Evolutionary conservation across 1,140 invertebrate genomes (phyloP).

Genomic region (Apis laboriosa): DNA sequence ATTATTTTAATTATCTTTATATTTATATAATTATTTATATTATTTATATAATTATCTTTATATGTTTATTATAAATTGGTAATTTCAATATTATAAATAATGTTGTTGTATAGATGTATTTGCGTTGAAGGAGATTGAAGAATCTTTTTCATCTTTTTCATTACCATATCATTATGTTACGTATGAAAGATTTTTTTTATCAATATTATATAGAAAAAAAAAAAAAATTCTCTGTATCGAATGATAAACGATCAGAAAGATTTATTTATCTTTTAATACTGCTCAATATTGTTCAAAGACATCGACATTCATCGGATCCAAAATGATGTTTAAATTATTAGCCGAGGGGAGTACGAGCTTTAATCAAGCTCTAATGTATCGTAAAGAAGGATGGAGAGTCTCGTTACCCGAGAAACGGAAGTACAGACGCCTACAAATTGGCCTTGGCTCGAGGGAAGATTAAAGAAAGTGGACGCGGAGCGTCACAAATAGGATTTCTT

Average conservation of each 20-base stretch:
- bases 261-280: background rate
- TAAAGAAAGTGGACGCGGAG: background rate
- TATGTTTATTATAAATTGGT: too few species aligned
- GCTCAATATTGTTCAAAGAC: background rate
- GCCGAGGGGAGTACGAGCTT: background rate
- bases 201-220: too few species aligned
- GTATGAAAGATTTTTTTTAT: too few species aligned
- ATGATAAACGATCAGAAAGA: background rate
- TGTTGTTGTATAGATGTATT: too few species aligned
- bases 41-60: too few species aligned
- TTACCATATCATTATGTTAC: too few species aligned
- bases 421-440: conserved; percentile 49
- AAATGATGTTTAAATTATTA: background rate
- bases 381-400: background rate
- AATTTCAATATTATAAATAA: too few species aligned
- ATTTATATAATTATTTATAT: too few species aligned
- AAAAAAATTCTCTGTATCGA: background rate
- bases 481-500: conserved; percentile 38
- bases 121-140: too few species aligned
- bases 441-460: conserved; percentile 25
- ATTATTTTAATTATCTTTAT: too few species aligned
- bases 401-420: conserved; percentile 28
- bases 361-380: background rate
- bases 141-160: too few species aligned
- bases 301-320: background rate